phyloP scores from a whole-genome alignment of 2,113 vertebrate genomes.

The Ellobius talpinus region DNA sequence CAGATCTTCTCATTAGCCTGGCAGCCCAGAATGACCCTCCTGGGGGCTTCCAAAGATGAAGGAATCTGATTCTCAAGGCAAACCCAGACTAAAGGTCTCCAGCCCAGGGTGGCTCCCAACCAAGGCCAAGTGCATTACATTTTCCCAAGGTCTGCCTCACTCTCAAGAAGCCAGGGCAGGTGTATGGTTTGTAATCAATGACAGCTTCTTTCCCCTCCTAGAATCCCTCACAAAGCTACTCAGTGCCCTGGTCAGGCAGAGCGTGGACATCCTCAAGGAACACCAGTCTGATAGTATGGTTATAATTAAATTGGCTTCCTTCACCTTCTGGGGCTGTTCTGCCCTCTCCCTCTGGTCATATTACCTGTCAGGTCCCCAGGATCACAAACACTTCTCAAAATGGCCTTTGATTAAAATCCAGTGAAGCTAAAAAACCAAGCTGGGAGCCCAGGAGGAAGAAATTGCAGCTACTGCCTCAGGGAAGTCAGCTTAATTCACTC shows the following conservation, averaged over 20 bases:
- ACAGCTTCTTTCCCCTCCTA: background rate
- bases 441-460: background rate
- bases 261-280: too few species aligned
- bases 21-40: background rate
- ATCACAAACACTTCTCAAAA: slow-evolving; percentile 33
- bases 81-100: background rate
- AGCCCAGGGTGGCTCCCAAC: background rate
- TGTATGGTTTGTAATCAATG: fast-evolving
- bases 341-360: slow-evolving; percentile 20
- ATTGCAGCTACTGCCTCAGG: background rate
- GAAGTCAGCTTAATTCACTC: background rate
- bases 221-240: background rate
- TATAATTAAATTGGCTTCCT: background rate
- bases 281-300: background rate
- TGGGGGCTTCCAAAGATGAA: background rate
- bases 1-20: background rate
- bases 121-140: too few species aligned
- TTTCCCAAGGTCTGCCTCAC: background rate
- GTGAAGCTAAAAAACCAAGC: slow-evolving; percentile 61
- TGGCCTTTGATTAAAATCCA: slow-evolving; percentile 69
- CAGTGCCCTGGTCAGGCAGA: background rate
- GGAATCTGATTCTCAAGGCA: background rate
- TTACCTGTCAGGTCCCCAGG: slow-evolving; percentile 29
- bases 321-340: background rate
- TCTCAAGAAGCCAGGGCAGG: background rate